Percentiles rank a stretch among this genome's conserved stretches.
These are phyloP conservation scores for Percopsis transmontana DNA, from an alignment of 2,113 vertebrate species.

Conservation along the genomic window DNA sequence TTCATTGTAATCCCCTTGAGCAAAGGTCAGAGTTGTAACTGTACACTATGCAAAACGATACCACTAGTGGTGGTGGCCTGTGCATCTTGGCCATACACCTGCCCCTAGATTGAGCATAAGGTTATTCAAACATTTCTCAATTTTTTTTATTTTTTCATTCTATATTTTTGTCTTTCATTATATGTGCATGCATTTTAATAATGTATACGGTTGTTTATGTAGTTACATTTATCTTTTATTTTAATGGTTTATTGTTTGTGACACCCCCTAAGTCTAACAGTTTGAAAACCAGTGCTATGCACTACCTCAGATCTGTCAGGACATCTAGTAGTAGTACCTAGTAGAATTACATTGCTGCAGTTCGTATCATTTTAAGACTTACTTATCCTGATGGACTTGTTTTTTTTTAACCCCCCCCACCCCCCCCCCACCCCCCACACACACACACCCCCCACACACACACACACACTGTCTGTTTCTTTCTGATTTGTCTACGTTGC, in stretches of 20 bases:
- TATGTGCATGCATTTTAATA: too few relatives aligned
- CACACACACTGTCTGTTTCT: background rate
- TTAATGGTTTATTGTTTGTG: too few relatives aligned
- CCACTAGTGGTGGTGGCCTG: constrained; percentile 14
- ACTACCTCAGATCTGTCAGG: background rate
- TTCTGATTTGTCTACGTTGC: constrained; percentile 43
- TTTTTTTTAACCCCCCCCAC: background rate
- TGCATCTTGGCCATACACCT: constrained; percentile 6
- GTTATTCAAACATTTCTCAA: background rate
- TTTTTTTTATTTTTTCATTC: background rate
- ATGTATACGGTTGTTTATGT: too few relatives aligned
- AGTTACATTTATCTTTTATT: too few relatives aligned
- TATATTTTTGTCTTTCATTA: background rate
- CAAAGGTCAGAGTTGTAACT: constrained; percentile 47
- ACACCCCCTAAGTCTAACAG: too few relatives aligned
- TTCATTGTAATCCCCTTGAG: constrained; percentile 22
- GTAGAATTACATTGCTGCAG: background rate
- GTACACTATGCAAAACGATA: constrained; percentile 42
- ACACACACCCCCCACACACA: too few relatives aligned
- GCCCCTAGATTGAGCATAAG: constrained; percentile 36
- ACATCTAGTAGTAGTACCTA: background rate
- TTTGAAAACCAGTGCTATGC: constrained; percentile 1
- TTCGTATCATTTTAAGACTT: background rate
- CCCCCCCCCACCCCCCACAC: background rate
- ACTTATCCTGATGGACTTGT: background rate